Base-by-base conservation (phyloP, 1,140 invertebrate genomes). In the Pachypeltis micranthus region DNA sequence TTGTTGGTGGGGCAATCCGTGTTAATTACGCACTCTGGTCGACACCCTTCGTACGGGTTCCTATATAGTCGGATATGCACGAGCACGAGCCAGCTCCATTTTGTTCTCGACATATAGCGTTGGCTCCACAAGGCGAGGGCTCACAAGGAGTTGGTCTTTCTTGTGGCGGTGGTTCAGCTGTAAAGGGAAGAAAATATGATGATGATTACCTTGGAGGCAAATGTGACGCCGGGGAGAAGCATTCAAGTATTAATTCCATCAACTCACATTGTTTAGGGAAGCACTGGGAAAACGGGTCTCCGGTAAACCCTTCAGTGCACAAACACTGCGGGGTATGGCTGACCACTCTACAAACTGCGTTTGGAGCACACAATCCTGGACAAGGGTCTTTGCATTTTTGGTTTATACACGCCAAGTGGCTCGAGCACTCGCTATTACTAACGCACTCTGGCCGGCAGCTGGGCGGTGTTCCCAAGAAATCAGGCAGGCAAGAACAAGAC, bases 71-170 rank as follows among this genome's bases (percentile, higher is more conserved):
- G 1, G 73, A 71, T 27, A 78, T 63, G 68, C 78, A 79, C n/a
- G 72, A 71, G 69, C 84, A 86, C n/a, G 82, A 79, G 1, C 82
- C 83, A 60, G 83, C 86, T 25, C 83, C 85, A 68, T 87, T 86
- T 62, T 81, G 82, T 74, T 90, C 88, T 76, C 83, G 82, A 73
- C 84, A 86, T 68, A 86, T 64, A 47, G 88, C 86, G 75, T 91
- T 91, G 1, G 83, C 79, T 44, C 88, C 88, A 71, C 88, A 91
- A 44, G 88, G 87, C 25, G 83, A 85, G 39, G 86, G 85, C 69
- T 81, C 79, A 70, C 87, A 90, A 58, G 88, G 84, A 64, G 81
- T 73, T 57, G 68, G 29, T 57, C 59, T 57, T 39, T 68, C 70
- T 59, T 68, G 63, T 24, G 68, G 54, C 58, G 59, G 23, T 55